Evolutionary conservation across 2,888 invertebrate genomes (phyloP), one percentile per base, ranked within the genome.

Genomic region (Himalopsyche kuldschensis): DNA sequence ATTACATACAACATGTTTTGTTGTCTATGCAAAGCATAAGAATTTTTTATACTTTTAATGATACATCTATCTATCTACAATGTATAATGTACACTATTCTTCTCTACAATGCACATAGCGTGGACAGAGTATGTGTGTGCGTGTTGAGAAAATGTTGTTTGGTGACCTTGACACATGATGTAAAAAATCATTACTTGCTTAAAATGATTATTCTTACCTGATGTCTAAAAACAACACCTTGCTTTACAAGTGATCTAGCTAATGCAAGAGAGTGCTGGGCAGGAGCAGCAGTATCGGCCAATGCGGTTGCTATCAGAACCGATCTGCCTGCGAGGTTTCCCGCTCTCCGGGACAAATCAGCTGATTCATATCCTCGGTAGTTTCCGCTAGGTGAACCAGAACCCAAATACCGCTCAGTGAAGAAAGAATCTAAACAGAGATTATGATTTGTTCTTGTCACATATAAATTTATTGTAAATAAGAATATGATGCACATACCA

Each of bases 321-420:
- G 93, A 91, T 82, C 95, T 92, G 1, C 93, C 91, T 79, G 93
- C 93, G 86, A 98, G 94, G 89, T 96, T 96, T 78, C 94, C 94
- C 3, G 96, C 96, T 88, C 95, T 93, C 88, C 95, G 93, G 87
- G 96, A 95, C 87, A 97, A 92, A 88, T 97, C 97, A 41, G 95
- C 93, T 84, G 94, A 95, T 87, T 95, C 94, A 88, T 96, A 94
- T n/a, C 94, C 94, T 31, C 93, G 90, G 87, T 93, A 90, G 89
- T 95, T 94, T 87, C 95, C 95, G 1, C 93, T 92, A 55, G 93
- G 93, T 81, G 92, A 91, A 0, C 96, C 96, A 91, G 96, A 93
- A 0, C 97, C 97, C 92, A 97, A 94, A 90, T 97, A 97, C 55
- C 97, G 93, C 91, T 98, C 98, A 84, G 97, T 96, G 91, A 97